Conservation (phyloP, 1,140 invertebrate species). For the Zaprionus nigranus region DNA sequence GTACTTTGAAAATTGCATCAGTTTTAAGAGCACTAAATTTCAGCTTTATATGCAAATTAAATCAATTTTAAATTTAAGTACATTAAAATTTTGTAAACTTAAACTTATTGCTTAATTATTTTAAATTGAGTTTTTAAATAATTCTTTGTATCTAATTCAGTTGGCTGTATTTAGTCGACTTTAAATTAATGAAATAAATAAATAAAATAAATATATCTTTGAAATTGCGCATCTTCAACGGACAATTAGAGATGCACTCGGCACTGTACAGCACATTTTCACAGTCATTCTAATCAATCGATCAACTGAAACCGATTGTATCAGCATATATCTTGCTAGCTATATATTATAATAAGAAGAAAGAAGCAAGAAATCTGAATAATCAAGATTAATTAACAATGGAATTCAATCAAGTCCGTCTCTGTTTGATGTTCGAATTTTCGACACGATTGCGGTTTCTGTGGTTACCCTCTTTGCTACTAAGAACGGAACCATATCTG, state of each 20-base stretch:
- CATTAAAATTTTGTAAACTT: no score
- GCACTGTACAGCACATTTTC: no score
- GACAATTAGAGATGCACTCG: not conserved
- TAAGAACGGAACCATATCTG: conserved; percentile 5
- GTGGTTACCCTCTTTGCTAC: conserved; percentile 12
- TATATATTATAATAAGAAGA: not conserved
- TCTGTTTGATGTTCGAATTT: conserved; percentile 12
- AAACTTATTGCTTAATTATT: no score
- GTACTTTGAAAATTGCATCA: not conserved
- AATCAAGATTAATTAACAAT: conserved; percentile 4
- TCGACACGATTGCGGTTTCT: conserved; percentile 14
- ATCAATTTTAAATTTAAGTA: no score
- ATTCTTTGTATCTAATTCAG: no score
- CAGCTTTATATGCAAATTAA: no score
- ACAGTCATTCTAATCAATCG: not conserved
- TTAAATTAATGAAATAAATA: no score
- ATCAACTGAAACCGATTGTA: not conserved
- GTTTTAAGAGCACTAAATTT: not conserved
- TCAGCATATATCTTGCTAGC: not conserved
- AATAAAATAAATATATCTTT: not conserved
- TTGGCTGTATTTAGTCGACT: no score
- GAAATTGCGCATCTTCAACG: not conserved
- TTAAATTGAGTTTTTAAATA: no score
- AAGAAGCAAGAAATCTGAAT: not conserved
- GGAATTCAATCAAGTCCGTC: conserved; percentile 2